Conservation (phyloP, 2,797 vertebrate genomes). For the Brachyalestes nurse region DNA sequence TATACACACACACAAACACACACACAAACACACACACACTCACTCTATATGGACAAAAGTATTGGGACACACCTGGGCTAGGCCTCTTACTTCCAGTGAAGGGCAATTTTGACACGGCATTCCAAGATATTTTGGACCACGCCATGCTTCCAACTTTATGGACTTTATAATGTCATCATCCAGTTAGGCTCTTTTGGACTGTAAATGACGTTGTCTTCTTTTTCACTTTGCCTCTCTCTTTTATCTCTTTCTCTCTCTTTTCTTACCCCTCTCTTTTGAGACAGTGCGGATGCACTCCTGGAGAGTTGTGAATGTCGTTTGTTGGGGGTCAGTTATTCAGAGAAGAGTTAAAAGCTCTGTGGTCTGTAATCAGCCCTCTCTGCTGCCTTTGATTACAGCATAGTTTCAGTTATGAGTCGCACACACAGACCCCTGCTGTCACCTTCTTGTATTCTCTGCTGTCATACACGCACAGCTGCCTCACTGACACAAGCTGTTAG, state of each 20-base stretch:
- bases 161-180: too few relatives aligned
- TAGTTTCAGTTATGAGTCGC: conserved; percentile 66
- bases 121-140: too few relatives aligned
- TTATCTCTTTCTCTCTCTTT: neutral
- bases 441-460: conserved; percentile 10
- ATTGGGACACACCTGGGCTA: too few relatives aligned
- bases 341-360: conserved; percentile 63
- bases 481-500: neutral
- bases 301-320: conserved; percentile 14
- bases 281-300: neutral
- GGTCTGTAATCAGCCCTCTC: conserved; percentile 73
- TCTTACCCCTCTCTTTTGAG: neutral
- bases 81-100: too few relatives aligned
- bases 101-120: too few relatives aligned
- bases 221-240: neutral
- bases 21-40: too few relatives aligned
- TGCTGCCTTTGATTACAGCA: conserved; percentile 72
- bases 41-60: too few relatives aligned
- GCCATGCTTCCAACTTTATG: too few relatives aligned
- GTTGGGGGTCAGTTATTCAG: conserved; percentile 66
- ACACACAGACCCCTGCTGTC: conserved; percentile 63
- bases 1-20: too few relatives aligned
- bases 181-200: too few relatives aligned
- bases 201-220: neutral
- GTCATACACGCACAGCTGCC: conserved; percentile 18